Base-by-base conservation (phyloP, 2,797 vertebrate species). In the Delichon dasypus region DNA sequence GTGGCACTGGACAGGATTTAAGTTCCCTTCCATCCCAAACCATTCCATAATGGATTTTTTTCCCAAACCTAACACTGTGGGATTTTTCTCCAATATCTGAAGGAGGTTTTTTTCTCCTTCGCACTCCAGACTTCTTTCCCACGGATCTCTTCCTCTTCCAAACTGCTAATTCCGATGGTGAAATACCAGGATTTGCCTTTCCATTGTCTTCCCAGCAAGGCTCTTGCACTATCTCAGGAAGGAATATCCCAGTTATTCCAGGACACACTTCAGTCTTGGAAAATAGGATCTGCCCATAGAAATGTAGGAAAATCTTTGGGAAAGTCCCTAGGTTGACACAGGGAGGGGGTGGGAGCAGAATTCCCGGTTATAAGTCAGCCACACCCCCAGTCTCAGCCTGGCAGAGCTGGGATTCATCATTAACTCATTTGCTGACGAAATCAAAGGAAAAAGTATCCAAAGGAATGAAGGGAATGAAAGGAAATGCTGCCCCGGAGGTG, bases 361-460 rank as follows among this genome's bases (percentile, higher is more conserved):
- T 74, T 89, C 75, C 67, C 5, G 2, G 11, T n/a, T 85, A 18
- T 15, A 7, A 48, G 61, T 26, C 64, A 82, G 40, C 32, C 74
- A 51, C 34, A 29, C 16, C 60, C 44, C 81, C 57, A 27, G 13
- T 10, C 67, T 26, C 81, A 77, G 70, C n/a, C 72, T 53, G 73
- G 22, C 20, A 55, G 84, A 79, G 51, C 51, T 82, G 94, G 61
- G 72, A 89, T 71, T 71, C 81, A 53, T 93, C 77, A 89, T 47
- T 80, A 71, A 88, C 92, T 83, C 75, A 61, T 92, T 83, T 83
- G 45, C 65, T 70, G 65, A 68, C 10, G 40, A 67, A 95, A 95
- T 89, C 91, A 77, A 83, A 93, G 73, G 22, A 20, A 32, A 74
- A 82, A 54, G n/a, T 4, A 89, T 53, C 84, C 26, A 5, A 60